Base-by-base conservation (phyloP, 2,888 invertebrate species). In the Philereme transversata region DNA sequence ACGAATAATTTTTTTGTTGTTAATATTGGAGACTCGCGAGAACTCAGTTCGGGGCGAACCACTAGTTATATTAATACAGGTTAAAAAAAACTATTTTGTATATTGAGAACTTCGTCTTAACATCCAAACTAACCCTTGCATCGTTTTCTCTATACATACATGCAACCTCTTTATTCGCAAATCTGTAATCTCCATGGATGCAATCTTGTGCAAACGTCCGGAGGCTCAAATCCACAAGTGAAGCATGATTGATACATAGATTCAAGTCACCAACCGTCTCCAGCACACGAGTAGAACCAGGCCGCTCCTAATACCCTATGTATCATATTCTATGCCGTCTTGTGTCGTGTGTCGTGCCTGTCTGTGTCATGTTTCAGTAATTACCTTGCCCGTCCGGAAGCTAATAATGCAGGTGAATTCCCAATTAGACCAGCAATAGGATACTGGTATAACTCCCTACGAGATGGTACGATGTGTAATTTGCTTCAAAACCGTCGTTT, bases 351-450 rank as follows among this genome's bases (percentile, higher is more conserved):
- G 33, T 44, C 57, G 51, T 45, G 58, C 35, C 38, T 52, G 41
- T 5, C 49, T 59, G 59, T 56, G 59, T 49, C 59, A 60, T 63
- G 63, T 59, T 60, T 59, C 52, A 53, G 56, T 63, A 59, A 63
- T 63, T 59, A 60, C 52, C 56, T 11, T 33, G 49, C 47, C 47
- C 40, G 51, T 56, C 49, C 51, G 34, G 54, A 43, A 57, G 5
- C 57, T 52, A 56, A 52, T 63, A 63, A 59, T 63, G 63, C 56
- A 59, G 36, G 62, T 34, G 51, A 43, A 59, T 59, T 52, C 56
- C 56, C 59, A 56, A 63, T 63, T 63, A 63, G 56, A 48, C 11
- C 48, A 45, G 56, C 52, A 52, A 50, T 59, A 52, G 54, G 54
- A 54, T 41, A 22, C 50, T 50, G 56, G 22, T 43, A 5, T 10